A percentile compares a stretch with the other conserved stretches of the same genome.
Evolutionary conservation across 2,888 invertebrate genomes (phyloP).

Genomic region (Ormyrus rosae): DNA sequence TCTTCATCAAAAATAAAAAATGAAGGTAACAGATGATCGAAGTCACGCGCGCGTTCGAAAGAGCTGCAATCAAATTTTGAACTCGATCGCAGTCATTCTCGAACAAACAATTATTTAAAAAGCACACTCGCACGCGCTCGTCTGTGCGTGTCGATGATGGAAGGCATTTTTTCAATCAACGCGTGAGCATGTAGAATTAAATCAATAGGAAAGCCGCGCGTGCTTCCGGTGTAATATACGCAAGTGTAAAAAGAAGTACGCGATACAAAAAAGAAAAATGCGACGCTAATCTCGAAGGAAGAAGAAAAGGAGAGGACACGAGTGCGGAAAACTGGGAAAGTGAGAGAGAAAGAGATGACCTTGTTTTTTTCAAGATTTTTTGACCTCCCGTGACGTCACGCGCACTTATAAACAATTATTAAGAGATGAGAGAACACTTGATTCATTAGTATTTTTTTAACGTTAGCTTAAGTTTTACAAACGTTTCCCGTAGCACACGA

Average conservation of each 20-base stretch:
- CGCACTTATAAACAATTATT: conserved; percentile 34
- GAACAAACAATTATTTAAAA: background rate
- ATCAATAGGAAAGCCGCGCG: conserved; percentile 28
- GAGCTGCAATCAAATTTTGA: background rate
- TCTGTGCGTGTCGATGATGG: conserved; percentile 50
- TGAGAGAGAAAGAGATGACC: conserved; percentile 57
- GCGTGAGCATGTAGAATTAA: too few species aligned
- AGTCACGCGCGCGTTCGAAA: conserved; percentile 37
- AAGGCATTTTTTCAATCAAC: conserved; percentile 6
- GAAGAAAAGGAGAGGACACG: conserved; percentile 38
- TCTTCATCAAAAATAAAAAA: conserved; percentile 30
- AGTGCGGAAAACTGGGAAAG: conserved; percentile 47
- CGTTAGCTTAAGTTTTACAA: conserved; percentile 41
- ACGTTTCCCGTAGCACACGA: conserved; percentile 35
- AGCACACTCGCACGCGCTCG: conserved; percentile 23
- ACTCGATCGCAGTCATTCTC: conserved; percentile 4
- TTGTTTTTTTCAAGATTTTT: conserved; percentile 29
- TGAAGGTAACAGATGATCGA: background rate
- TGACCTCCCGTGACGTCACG: conserved; percentile 35
- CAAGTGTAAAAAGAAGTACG: conserved; percentile 2
- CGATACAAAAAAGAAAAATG: conserved; percentile 32
- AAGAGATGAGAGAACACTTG: conserved; percentile 51
- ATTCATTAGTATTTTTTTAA: conserved; percentile 12
- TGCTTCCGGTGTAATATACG: conserved; percentile 45
- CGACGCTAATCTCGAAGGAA: conserved; percentile 7